phyloP scores from a whole-genome alignment of 2,888 invertebrate genomes.

The Esperia sulphurella region DNA sequence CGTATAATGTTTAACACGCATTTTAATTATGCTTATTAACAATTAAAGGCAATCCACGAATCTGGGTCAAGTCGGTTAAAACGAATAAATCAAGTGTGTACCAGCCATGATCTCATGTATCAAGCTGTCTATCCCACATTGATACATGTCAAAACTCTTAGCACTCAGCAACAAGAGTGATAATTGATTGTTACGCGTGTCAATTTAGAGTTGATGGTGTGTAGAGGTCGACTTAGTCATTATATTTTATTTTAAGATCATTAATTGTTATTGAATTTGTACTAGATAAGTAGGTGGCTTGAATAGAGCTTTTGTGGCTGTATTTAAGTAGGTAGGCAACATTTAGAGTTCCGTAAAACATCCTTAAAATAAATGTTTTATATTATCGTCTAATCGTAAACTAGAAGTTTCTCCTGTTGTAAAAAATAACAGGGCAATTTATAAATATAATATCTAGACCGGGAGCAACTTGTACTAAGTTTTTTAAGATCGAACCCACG shows the following conservation, averaged over 20 bases:
- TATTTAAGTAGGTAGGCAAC: neutral
- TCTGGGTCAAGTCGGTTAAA: constrained; percentile 75
- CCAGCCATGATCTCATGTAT: constrained; percentile 66
- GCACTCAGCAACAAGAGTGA: constrained; percentile 23
- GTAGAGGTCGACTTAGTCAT: constrained; percentile 58
- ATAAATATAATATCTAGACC: too few species aligned
- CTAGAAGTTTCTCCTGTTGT: too few species aligned
- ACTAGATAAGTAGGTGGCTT: constrained; percentile 21
- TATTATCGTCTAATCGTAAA: too few species aligned
- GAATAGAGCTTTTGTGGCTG: neutral
- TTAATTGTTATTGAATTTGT: constrained; percentile 63
- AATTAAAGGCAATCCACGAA: constrained; percentile 75
- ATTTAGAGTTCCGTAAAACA: too few species aligned
- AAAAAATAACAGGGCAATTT: too few species aligned
- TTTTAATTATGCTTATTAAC: constrained; percentile 78
- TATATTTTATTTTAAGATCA: constrained; percentile 69
- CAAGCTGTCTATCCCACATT: constrained; percentile 24
- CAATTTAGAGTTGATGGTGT: constrained; percentile 27
- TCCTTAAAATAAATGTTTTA: too few species aligned
- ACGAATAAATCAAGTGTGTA: constrained; percentile 72
- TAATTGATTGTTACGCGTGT: constrained; percentile 9
- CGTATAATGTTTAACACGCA: constrained; percentile 61
- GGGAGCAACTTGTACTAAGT: too few species aligned
- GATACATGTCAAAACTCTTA: constrained; percentile 33
- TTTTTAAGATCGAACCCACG: too few species aligned